phyloP scores from a whole-genome alignment of 1,140 invertebrate genomes.

The Hermetia illucens region DNA sequence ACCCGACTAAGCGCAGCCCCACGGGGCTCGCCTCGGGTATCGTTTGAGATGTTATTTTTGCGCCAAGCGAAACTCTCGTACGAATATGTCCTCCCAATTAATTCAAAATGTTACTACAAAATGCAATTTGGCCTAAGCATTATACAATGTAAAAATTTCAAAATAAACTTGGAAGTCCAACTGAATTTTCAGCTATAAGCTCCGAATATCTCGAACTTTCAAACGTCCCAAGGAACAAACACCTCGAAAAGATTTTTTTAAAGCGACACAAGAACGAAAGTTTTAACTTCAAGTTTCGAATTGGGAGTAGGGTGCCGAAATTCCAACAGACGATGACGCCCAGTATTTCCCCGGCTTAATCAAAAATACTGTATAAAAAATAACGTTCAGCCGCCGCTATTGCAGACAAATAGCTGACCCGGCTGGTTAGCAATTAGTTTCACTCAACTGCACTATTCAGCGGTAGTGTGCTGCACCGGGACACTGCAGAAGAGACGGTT shows the following conservation, averaged over 20 bases:
- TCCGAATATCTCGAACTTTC: background rate
- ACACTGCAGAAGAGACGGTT: background rate
- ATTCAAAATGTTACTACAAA: background rate
- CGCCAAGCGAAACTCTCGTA: background rate
- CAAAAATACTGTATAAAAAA: too few species aligned
- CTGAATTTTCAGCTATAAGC: background rate
- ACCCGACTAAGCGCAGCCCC: slow-evolving; percentile 8
- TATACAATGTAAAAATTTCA: background rate
- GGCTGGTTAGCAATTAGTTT: background rate
- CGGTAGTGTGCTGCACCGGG: background rate
- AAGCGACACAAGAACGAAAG: background rate
- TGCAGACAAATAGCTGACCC: background rate
- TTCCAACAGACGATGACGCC: too few species aligned
- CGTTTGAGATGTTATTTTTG: slow-evolving; percentile 7
- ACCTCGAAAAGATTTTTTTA: background rate
- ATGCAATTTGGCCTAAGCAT: background rate
- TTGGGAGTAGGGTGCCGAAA: too few species aligned
- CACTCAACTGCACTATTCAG: background rate
- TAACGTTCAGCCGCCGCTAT: background rate
- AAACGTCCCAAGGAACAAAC: background rate
- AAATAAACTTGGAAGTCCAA: background rate
- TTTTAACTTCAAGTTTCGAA: background rate
- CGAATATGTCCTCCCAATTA: background rate
- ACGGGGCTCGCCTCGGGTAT: slow-evolving; percentile 8
- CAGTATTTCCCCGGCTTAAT: too few species aligned